These are phyloP conservation scores for Heteronetta atricapilla DNA, from an alignment of 2,113 vertebrate species.

Conservation along the genomic window DNA sequence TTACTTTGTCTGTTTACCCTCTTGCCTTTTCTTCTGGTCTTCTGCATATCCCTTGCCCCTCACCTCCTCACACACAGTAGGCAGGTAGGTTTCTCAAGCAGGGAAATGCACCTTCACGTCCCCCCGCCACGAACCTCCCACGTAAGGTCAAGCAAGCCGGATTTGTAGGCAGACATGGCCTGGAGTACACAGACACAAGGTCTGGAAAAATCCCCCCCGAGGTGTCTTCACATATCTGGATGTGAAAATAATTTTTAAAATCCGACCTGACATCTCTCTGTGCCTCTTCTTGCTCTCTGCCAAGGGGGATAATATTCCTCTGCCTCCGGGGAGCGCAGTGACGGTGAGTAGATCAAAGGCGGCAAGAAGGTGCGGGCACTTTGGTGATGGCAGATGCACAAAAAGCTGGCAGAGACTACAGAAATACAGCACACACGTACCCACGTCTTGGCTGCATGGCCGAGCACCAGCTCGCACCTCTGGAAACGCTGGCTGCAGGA, in stretches of 20 bases:
- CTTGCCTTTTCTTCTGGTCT: not conserved
- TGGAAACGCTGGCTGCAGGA: not conserved
- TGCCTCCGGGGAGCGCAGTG: not conserved
- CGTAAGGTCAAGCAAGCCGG: fast-evolving
- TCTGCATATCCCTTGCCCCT: not conserved
- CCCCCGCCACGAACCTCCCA: not conserved
- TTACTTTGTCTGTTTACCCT: not conserved
- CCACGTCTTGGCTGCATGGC: not conserved
- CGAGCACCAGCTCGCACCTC: fast-evolving
- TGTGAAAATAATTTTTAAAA: not conserved
- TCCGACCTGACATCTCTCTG: not conserved
- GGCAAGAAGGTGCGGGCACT: not conserved
- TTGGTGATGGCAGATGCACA: not conserved
- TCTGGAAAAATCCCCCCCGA: not conserved
- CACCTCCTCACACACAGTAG: not conserved
- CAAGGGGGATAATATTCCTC: not conserved
- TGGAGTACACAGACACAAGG: not conserved
- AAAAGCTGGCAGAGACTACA: not conserved
- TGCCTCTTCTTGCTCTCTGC: not conserved
- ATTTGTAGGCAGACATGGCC: not conserved
- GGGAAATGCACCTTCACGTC: not conserved
- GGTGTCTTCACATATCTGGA: fast-evolving
- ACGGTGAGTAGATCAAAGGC: fast-evolving
- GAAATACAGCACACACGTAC: fast-evolving
- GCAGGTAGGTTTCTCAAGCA: not conserved